Conservation (phyloP, 2,113 vertebrate genomes). For the Ahaetulla prasina region DNA sequence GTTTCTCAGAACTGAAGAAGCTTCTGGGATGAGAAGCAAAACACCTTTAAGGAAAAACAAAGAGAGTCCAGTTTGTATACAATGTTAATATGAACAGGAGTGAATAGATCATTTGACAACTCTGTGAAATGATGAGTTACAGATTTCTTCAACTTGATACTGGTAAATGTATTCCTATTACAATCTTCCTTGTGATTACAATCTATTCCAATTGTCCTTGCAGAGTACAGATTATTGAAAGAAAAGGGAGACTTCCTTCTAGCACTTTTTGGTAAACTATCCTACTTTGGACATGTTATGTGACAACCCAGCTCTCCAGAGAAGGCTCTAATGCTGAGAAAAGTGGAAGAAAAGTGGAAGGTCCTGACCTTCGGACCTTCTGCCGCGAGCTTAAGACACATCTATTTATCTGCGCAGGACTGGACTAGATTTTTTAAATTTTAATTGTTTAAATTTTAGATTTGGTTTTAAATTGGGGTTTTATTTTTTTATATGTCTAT, state of each 20-base stretch:
- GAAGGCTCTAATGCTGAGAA: not conserved
- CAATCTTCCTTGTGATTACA: not conserved
- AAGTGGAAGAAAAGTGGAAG: not conserved
- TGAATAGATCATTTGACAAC: not conserved
- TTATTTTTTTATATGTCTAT: too few relatives aligned
- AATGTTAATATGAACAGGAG: not conserved
- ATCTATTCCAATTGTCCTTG: not conserved
- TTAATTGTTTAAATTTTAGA: too few relatives aligned
- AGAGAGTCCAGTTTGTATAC: not conserved
- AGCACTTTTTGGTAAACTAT: not conserved
- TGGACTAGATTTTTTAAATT: too few relatives aligned
- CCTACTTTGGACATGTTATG: not conserved
- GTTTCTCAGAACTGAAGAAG: too few relatives aligned
- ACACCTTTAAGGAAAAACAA: too few relatives aligned
- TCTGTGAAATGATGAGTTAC: not conserved
- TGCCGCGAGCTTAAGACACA: too few relatives aligned
- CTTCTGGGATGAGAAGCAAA: too few relatives aligned
- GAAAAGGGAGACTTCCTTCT: not conserved
- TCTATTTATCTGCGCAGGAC: too few relatives aligned
- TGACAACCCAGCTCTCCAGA: not conserved
- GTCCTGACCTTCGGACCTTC: too few relatives aligned
- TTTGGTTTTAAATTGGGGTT: too few relatives aligned
- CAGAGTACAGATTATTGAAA: not conserved
- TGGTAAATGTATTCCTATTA: not conserved
- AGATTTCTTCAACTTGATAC: not conserved